Evolutionary conservation across 30 jellyfish, hydroid and myxozoan species (phyloP).

Genomic region (Aurelia aurita): DNA sequence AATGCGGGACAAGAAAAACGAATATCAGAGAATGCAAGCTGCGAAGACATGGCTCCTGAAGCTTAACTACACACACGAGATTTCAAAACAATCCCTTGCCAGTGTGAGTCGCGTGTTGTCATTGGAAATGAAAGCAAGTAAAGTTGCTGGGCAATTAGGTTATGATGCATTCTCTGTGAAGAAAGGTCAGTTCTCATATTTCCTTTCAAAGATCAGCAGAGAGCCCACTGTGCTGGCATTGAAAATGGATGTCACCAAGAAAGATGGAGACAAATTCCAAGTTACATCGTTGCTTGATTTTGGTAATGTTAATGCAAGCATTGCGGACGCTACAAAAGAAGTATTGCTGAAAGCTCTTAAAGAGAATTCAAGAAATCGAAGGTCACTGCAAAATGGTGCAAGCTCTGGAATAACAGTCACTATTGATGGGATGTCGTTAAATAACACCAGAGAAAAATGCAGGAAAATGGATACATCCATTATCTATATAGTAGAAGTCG

Average conservation of each 20-base stretch:
- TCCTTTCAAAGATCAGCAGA: constrained; percentile 4
- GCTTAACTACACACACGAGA: constrained; percentile 16
- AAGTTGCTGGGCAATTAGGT: constrained; percentile 14
- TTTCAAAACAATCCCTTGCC: constrained; percentile 27
- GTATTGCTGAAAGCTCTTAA: background rate
- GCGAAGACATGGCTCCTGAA: constrained; percentile 13
- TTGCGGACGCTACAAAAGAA: constrained; percentile 34
- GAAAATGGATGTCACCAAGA: constrained; percentile 17
- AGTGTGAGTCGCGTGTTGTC: constrained; percentile 24
- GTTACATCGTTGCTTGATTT: constrained; percentile 21
- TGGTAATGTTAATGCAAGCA: constrained; percentile 21
- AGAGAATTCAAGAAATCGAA: constrained; percentile 31
- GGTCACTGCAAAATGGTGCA: constrained; percentile 13
- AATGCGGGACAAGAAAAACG: constrained; percentile 25
- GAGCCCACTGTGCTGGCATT: constrained; percentile 44
- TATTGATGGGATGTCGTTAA: constrained; percentile 21
- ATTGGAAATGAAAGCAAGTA: constrained; percentile 23
- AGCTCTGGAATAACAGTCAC: background rate
- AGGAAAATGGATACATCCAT: background rate
- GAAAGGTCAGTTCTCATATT: constrained; percentile 27
- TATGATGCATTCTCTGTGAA: background rate
- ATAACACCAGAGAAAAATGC: constrained; percentile 34
- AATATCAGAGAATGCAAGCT: constrained; percentile 7
- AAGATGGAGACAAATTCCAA: constrained; percentile 3
- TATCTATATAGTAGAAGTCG: constrained; percentile 36